These are phyloP conservation scores for Volucella inanis DNA, from an alignment of 2,888 invertebrate species.

Conservation along the genomic window DNA sequence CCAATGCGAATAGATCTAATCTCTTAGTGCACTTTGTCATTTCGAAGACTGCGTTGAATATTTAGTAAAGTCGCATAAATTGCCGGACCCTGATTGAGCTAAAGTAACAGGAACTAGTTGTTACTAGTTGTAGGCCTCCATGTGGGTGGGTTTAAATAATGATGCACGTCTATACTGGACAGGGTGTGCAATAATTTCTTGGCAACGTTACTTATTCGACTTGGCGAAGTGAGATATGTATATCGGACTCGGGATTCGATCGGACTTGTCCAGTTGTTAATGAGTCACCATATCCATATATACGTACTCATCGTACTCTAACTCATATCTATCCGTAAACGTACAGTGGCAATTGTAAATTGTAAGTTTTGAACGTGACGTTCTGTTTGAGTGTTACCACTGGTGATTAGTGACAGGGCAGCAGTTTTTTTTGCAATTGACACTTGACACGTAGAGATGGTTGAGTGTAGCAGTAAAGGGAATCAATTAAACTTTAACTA, in stretches of 20 bases:
- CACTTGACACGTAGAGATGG: constrained; percentile 19
- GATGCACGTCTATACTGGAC: constrained; percentile 34
- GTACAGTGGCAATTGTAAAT: not conserved
- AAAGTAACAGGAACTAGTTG: constrained; percentile 38
- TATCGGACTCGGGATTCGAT: constrained; percentile 1
- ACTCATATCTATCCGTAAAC: not conserved
- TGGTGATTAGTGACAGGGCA: constrained; percentile 19
- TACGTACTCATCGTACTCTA: too few relatives aligned
- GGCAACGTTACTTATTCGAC: constrained; percentile 16
- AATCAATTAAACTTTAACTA: constrained; percentile 17
- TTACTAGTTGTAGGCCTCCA: constrained; percentile 30
- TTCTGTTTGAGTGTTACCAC: constrained; percentile 3
- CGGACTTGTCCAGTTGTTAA: constrained; percentile 1
- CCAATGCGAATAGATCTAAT: constrained; percentile 23
- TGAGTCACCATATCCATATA: not conserved
- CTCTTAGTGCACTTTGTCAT: constrained; percentile 57
- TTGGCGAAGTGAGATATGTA: constrained; percentile 18
- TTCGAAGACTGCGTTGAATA: constrained; percentile 60
- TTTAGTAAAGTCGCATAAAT: constrained; percentile 68
- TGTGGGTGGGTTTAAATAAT: constrained; percentile 65
- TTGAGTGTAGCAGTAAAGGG: constrained; percentile 1
- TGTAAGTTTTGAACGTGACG: constrained; percentile 5
- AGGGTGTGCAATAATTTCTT: constrained; percentile 49
- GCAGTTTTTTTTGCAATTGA: constrained; percentile 15
- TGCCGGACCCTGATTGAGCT: constrained; percentile 62